Evolutionary conservation across 2,797 vertebrate genomes (phyloP).

Genomic region (Macrochelys suwanniensis): DNA sequence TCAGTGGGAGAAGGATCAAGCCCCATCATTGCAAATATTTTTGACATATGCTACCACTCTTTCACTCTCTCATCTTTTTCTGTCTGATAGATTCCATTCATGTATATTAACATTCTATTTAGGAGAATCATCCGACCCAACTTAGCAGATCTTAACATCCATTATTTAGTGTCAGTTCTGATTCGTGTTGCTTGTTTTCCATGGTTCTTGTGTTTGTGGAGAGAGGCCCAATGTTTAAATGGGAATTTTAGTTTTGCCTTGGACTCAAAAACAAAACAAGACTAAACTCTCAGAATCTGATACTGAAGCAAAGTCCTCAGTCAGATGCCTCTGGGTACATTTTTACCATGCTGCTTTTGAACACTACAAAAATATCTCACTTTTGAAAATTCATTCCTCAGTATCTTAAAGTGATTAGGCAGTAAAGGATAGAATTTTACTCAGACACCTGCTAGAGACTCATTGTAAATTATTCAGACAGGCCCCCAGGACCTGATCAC

Average conservation of each 20-base stretch:
- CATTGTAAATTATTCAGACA: not conserved
- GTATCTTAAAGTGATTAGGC: slow-evolving; percentile 35
- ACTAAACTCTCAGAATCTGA: slow-evolving; percentile 45
- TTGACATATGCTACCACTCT: not conserved
- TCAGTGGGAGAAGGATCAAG: not conserved
- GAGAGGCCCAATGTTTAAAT: not conserved
- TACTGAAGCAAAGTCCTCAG: slow-evolving; percentile 12
- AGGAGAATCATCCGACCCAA: not conserved
- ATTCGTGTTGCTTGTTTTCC: not conserved
- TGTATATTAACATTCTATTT: not conserved
- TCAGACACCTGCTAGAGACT: not conserved
- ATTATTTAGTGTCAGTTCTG: not conserved
- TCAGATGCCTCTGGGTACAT: slow-evolving; percentile 1
- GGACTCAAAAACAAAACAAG: slow-evolving; percentile 33
- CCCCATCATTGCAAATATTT: slow-evolving; percentile 27
- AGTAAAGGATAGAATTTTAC: not conserved
- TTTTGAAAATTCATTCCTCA: slow-evolving; percentile 51
- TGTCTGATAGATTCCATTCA: not conserved
- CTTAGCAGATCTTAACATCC: not conserved
- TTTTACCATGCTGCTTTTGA: slow-evolving; percentile 11
- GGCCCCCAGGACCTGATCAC: not conserved
- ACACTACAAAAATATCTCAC: not conserved
- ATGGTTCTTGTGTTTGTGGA: not conserved
- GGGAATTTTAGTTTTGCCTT: not conserved
- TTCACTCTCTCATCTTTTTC: not conserved